Base-by-base conservation (phyloP, 2,888 invertebrate species). In the Synanthedon andrenaeformis region DNA sequence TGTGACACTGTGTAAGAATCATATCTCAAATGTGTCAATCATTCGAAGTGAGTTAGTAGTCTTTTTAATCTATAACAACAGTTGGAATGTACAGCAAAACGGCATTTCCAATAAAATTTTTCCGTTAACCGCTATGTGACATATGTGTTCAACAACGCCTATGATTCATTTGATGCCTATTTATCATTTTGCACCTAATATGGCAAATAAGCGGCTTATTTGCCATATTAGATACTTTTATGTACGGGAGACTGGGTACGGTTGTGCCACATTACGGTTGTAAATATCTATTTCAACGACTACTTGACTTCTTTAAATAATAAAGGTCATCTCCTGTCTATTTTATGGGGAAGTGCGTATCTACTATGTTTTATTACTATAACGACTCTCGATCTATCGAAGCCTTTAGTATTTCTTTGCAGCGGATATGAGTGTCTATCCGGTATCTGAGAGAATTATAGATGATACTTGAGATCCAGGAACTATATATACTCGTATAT, bases 41-140 rank as follows among this genome's bases (percentile, higher is more conserved):
- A 35, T 45, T 6, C 45, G 4, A 45, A 45, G 14, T 13, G 14
- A 45, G 45, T 45, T 45, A 45, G 14, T 14, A 45, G 10, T 10
- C 45, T 13, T 8, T 48, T 11, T 6, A 11, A 42, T 14, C 8
- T 35, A 13, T 13, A 49, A 23, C 14, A 41, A 41, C 13, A 48
- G 49, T 51, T 17, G 51, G 28, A 51, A 51, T 42, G 50, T 28
- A 13, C 45, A 56, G 49, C 45, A 48, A 54, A 54, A 51, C 49
- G 42, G 51, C 45, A 51, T 54, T 54, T 54, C 49, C 52, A 50
- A 56, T 54, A 56, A n/a, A 45, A 45, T 41, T 28, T 56, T 54
- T 56, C 52, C 52, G 42, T 55, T 53, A 52, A 35, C 42, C 12
- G 50, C 41, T 52, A 28, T 23, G 42, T 23, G 49, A 23, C 49